A percentile compares a stretch with the other conserved stretches of the same genome.
Evolutionary conservation across 2,888 invertebrate species (phyloP).

Genomic region (Cremastinae sp.): DNA sequence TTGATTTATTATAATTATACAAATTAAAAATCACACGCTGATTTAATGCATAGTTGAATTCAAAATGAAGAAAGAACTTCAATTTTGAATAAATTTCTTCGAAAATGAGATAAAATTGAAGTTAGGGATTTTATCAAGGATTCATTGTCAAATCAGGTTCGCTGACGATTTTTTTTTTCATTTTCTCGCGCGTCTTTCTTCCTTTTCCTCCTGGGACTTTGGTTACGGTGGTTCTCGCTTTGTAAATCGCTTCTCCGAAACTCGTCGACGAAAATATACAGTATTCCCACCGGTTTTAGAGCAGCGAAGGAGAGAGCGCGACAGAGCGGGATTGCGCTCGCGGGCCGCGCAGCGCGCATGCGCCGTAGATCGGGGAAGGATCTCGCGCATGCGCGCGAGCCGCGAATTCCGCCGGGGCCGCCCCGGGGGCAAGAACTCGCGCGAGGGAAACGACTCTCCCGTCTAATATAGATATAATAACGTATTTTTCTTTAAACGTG

Average conservation of each 20-base stretch:
- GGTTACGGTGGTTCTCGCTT: no score
- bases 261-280: constrained; percentile 29
- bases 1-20: no score
- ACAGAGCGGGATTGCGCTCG: constrained; percentile 35
- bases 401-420: constrained; percentile 28
- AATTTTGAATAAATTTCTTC: no score
- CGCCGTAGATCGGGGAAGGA: constrained; percentile 28
- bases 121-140: constrained; percentile 5
- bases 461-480: background rate
- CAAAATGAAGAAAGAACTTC: no score
- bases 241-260: constrained; percentile 28
- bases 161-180: background rate
- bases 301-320: no score
- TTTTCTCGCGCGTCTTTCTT: background rate
- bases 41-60: no score
- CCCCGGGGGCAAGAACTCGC: constrained; percentile 34
- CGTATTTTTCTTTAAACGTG: constrained; percentile 1
- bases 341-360: constrained; percentile 25
- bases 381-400: constrained; percentile 49
- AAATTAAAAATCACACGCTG: no score
- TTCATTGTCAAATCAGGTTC: constrained; percentile 10
- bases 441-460: constrained; percentile 31
- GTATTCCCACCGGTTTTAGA: constrained; percentile 30
- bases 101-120: no score
- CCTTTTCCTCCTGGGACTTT: background rate